A percentile compares a stretch with the other conserved stretches of the same genome.
Evolutionary conservation across 2,113 vertebrate species (phyloP).

Genomic region (Rhipidura dahli): DNA sequence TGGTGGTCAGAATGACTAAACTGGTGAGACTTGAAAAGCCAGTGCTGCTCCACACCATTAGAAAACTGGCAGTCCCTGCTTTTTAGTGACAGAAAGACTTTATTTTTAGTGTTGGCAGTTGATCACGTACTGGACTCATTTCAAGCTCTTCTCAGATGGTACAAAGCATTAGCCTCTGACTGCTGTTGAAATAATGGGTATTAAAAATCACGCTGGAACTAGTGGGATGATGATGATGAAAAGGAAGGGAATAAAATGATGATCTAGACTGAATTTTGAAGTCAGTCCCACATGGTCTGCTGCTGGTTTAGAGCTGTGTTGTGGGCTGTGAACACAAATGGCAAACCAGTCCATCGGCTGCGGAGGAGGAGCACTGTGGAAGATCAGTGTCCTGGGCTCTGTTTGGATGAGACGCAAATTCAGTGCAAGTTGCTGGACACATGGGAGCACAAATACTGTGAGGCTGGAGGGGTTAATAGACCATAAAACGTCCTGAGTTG

Average conservation of each 20-base stretch:
- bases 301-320: neutral
- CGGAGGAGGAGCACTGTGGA: neutral
- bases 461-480: neutral
- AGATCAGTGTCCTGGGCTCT: neutral
- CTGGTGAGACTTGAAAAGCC: slow-evolving; percentile 33
- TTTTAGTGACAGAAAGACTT: slow-evolving; percentile 46
- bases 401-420: neutral
- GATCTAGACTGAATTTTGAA: neutral
- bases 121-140: neutral
- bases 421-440: neutral
- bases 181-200: slow-evolving; percentile 18
- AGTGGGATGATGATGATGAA: neutral
- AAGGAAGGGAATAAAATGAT: neutral
- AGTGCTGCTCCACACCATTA: neutral
- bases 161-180: neutral
- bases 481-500: neutral
- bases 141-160: slow-evolving; percentile 36
- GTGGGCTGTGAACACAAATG: neutral
- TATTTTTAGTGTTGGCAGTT: slow-evolving; percentile 54
- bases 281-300: neutral
- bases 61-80: slow-evolving; percentile 40
- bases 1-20: slow-evolving; percentile 30
- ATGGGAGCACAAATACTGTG: neutral
- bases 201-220: slow-evolving; percentile 31
- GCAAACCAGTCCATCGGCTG: fast-evolving